Base-by-base conservation (phyloP, 2,888 invertebrate species). In the Ariolimax columbianus region DNA sequence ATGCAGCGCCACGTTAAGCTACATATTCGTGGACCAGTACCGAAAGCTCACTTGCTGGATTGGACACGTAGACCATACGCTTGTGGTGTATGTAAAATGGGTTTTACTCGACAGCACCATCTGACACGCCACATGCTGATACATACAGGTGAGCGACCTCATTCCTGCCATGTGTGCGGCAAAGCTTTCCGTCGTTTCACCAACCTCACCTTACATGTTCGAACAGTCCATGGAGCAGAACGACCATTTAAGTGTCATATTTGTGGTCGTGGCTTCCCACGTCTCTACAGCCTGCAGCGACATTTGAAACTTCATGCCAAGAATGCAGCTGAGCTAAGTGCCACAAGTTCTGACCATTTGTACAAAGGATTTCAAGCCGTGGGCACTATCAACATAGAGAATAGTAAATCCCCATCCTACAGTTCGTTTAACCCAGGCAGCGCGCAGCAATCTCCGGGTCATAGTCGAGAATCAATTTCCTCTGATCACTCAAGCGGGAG, bases 61-160 rank as follows among this genome's bases (percentile, higher is more conserved):
- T 85, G 85, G 85, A 85, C 85, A 14, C 85, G 85, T 11, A 68
- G 85, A 23, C 85, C 85, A 9, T 85, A 85, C 38, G 85, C 85
- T 33, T 85, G 85, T 70, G 85, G 85, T 0, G 85, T 85, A 9
- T 85, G 85, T 75, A 85, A 85, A 55, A 85, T 85, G 85, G 85
- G 85, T 19, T 85, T 85, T 43, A 85, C 85, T 0, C 66, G 85
- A 0, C 85, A 85, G 78, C 85, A 85, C 59, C 85, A 85, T 51
- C 82, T 85, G 40, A 85, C 85, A 33, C 82, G 85, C 14, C 85
- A 85, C 82, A 85, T 85, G 85, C 38, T 85, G 40, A 85, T 85
- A 36, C 85, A 85, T 78, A 85, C 85, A 19, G 85, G 85, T 66
- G 85, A 85, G 63, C 66, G 85, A 19, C 85, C 85, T 19, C 85